Evolutionary conservation across 2,888 invertebrate species (phyloP).

Genomic region (Heliconius charithonia): DNA sequence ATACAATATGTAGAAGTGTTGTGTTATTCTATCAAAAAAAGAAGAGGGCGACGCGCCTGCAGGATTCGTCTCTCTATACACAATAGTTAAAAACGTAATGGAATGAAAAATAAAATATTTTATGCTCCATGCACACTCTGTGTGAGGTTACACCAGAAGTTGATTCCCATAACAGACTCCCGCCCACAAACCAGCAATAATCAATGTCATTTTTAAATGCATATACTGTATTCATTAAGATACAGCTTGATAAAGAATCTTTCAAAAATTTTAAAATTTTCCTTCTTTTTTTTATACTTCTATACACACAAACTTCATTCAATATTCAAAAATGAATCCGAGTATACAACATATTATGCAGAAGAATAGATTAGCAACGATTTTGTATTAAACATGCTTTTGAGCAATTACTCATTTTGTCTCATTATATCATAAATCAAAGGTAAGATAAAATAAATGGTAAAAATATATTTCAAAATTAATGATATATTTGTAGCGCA

Average conservation of each 20-base stretch:
- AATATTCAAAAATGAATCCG: constrained; percentile 16
- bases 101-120: background rate
- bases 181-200: too few relatives aligned
- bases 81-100: background rate
- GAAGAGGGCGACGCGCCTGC: too few relatives aligned
- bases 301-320: background rate
- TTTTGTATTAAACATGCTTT: background rate
- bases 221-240: too few relatives aligned
- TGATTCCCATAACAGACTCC: too few relatives aligned
- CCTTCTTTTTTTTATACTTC: background rate
- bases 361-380: background rate
- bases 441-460: background rate
- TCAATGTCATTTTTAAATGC: too few relatives aligned
- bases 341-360: constrained; percentile 5
- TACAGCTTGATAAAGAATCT: constrained; percentile 10
- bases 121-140: background rate
- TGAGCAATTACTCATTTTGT: background rate
- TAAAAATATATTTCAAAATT: too few relatives aligned
- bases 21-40: too few relatives aligned
- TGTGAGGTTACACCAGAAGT: too few relatives aligned
- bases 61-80: too few relatives aligned
- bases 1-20: background rate
- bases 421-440: background rate
- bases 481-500: too few relatives aligned
- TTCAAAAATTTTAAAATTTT: background rate